phyloP scores from a whole-genome alignment of 2,113 vertebrate genomes.

The Platycercus adscitus region DNA sequence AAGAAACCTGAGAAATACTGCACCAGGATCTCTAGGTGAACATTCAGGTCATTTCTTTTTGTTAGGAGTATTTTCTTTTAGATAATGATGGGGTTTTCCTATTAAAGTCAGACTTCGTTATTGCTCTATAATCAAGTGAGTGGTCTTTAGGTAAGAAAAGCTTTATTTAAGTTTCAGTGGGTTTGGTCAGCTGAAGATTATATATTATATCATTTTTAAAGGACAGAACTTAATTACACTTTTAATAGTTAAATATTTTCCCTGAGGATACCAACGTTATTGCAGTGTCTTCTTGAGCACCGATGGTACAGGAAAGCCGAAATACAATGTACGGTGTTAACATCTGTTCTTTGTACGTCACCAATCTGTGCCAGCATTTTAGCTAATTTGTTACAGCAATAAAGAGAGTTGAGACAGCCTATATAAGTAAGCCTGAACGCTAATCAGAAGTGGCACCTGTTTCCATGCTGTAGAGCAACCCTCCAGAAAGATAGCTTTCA shows the following conservation, averaged over 20 bases:
- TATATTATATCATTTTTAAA: background rate
- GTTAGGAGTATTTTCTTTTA: background rate
- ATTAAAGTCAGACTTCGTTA: background rate
- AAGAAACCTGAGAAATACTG: slow-evolving; percentile 18
- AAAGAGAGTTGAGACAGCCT: background rate
- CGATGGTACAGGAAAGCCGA: background rate
- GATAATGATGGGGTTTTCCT: background rate
- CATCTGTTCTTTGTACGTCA: background rate
- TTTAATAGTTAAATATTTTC: background rate
- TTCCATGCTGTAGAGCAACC: background rate
- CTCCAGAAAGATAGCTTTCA: background rate
- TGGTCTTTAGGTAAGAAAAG: background rate
- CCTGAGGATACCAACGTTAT: background rate
- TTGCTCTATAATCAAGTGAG: background rate
- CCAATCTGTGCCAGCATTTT: background rate
- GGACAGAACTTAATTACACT: background rate
- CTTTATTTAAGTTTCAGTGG: background rate
- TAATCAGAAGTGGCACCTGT: background rate
- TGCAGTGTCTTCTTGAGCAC: background rate
- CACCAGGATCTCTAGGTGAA: background rate
- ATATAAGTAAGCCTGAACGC: background rate
- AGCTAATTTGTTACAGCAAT: background rate
- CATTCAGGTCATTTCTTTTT: background rate
- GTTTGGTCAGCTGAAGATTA: background rate
- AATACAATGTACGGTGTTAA: accelerated